phyloP scores from a whole-genome alignment of 2,888 invertebrate species.

The Dastarcus helophoroides region DNA sequence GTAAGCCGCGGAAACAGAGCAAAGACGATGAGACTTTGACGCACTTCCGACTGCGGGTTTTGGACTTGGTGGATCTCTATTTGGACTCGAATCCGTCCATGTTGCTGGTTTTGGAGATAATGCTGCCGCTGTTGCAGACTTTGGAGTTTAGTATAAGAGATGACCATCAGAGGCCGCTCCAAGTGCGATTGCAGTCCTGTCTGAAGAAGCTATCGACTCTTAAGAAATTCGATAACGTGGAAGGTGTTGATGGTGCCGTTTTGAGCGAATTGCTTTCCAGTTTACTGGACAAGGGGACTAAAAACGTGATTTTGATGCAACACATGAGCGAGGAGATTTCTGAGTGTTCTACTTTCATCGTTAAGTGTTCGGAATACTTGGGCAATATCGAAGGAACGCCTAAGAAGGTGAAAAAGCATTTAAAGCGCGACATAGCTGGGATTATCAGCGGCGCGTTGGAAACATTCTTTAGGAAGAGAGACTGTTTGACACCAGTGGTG shows the following conservation, averaged over 20 bases:
- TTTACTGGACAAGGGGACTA: slow-evolving; percentile 50
- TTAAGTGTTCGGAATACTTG: slow-evolving; percentile 49
- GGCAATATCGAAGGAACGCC: slow-evolving; percentile 32
- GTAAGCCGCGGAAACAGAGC: slow-evolving; percentile 39
- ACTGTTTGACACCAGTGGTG: slow-evolving; percentile 50
- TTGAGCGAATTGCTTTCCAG: slow-evolving; percentile 45
- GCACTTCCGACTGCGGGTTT: slow-evolving; percentile 61
- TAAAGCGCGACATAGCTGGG: slow-evolving; percentile 35
- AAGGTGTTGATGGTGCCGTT: slow-evolving; percentile 43
- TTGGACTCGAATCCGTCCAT: slow-evolving; percentile 57
- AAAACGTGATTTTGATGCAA: slow-evolving; percentile 51
- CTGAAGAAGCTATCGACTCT: slow-evolving; percentile 49
- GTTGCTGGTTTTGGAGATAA: slow-evolving; percentile 55
- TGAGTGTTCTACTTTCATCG: slow-evolving; percentile 51
- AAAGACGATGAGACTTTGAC: slow-evolving; percentile 55
- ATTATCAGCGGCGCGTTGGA: slow-evolving; percentile 44
- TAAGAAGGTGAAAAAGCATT: slow-evolving; percentile 30
- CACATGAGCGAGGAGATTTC: slow-evolving; percentile 55
- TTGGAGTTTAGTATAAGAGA: slow-evolving; percentile 60
- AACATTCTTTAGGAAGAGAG: slow-evolving; percentile 51
- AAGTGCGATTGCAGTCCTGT: slow-evolving; percentile 48
- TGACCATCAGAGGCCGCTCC: slow-evolving; percentile 53
- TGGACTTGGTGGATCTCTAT: slow-evolving; percentile 64
- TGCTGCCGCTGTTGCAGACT: slow-evolving; percentile 54
- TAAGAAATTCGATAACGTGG: slow-evolving; percentile 47